A percentile compares a stretch with the other conserved stretches of the same genome.
These are phyloP conservation scores for Dermolepida albohirtum DNA, from an alignment of 2,888 invertebrate species.

Conservation along the genomic window DNA sequence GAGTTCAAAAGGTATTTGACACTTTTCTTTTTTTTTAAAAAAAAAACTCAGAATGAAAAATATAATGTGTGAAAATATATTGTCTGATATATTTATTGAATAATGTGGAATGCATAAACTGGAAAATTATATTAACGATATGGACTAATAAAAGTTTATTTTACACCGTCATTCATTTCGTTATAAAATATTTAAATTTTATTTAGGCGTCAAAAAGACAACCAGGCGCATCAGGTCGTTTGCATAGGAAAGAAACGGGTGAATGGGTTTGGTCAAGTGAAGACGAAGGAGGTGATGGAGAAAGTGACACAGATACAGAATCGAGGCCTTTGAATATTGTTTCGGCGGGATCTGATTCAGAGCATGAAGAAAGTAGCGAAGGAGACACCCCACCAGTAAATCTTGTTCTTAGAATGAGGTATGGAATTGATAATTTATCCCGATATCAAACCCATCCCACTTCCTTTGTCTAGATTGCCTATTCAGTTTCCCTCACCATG, in stretches of 20 bases:
- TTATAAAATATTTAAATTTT: slow-evolving; percentile 13
- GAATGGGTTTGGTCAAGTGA: slow-evolving; percentile 99
- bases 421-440: slow-evolving; percentile 41
- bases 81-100: no score
- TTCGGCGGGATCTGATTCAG: slow-evolving; percentile 63
- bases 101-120: no score
- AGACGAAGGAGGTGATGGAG: slow-evolving; percentile 79
- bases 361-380: slow-evolving; percentile 65
- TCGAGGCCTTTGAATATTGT: slow-evolving; percentile 65
- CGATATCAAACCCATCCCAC: slow-evolving; percentile 8
- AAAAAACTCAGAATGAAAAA: no score
- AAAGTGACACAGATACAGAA: slow-evolving; percentile 67
- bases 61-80: no score
- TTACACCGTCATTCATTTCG: not conserved
- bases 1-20: slow-evolving; percentile 84
- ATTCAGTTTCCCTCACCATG: slow-evolving; percentile 52
- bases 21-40: no score
- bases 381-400: slow-evolving; percentile 72
- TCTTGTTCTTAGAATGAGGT: slow-evolving; percentile 90
- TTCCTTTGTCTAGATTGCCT: slow-evolving; percentile 51
- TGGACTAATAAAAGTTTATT: no score
- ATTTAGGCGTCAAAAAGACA: slow-evolving; percentile 77
- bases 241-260: slow-evolving; percentile 94
- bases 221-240: slow-evolving; percentile 86
- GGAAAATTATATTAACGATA: no score